A percentile compares a stretch with the other conserved stretches of the same genome.
These are phyloP conservation scores for Sminthurides aquaticus DNA, from an alignment of 2,888 invertebrate species.

Conservation along the genomic window DNA sequence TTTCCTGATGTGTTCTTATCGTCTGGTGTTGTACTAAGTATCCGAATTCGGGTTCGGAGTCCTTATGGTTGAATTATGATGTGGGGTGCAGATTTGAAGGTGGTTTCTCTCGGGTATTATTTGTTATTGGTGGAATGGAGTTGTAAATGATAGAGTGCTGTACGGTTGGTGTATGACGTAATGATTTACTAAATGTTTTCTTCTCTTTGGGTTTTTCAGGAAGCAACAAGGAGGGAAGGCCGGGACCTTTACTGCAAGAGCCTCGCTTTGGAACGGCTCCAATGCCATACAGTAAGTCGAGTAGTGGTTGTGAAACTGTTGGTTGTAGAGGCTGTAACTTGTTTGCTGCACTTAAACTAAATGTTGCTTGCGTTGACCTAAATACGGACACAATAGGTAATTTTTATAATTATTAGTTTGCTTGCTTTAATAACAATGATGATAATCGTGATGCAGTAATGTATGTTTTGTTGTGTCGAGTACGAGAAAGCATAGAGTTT, in stretches of 20 bases:
- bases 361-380: not conserved
- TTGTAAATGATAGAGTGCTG: not conserved
- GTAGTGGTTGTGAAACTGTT: not conserved
- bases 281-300: slow-evolving; percentile 73
- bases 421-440: too few relatives aligned
- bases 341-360: not conserved
- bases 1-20: too few relatives aligned
- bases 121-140: not conserved
- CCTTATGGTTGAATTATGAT: too few relatives aligned
- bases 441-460: too few relatives aligned
- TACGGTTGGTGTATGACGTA: not conserved
- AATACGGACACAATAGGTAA: too few relatives aligned
- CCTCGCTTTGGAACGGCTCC: slow-evolving; percentile 81
- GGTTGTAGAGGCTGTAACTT: not conserved
- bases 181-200: too few relatives aligned
- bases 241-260: slow-evolving; percentile 78
- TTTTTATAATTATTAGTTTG: too few relatives aligned
- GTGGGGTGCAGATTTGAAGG: too few relatives aligned
- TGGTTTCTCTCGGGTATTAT: not conserved
- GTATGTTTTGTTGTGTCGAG: too few relatives aligned
- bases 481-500: too few relatives aligned
- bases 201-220: slow-evolving; percentile 26
- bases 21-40: too few relatives aligned
- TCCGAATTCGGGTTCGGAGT: too few relatives aligned
- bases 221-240: slow-evolving; percentile 50